Conservation (phyloP, 2,797 vertebrate species). For the Falco peregrinus region DNA sequence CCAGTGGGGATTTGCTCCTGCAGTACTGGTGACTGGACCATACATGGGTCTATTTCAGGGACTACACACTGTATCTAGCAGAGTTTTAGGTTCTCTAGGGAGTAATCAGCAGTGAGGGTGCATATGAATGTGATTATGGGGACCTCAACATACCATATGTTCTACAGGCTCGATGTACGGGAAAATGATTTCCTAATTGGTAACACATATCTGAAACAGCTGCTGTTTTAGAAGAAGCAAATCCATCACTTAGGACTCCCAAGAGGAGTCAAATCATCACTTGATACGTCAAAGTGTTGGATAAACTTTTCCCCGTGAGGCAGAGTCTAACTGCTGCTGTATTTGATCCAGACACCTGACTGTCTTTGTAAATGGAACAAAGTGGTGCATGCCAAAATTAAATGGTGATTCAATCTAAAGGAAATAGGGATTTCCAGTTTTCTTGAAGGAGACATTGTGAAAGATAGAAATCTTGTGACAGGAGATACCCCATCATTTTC, state of each 20-base stretch:
- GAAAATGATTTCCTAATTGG: slow-evolving; percentile 33
- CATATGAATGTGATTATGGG: neutral
- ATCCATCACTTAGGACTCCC: slow-evolving; percentile 40
- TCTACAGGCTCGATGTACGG: neutral
- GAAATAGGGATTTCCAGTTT: neutral
- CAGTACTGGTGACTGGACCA: neutral
- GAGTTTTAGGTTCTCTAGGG: neutral
- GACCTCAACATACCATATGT: slow-evolving; percentile 44
- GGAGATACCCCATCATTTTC: neutral
- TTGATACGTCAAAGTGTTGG: slow-evolving; percentile 2
- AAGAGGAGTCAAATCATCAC: slow-evolving; percentile 39
- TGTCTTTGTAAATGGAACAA: neutral
- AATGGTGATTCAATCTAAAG: neutral
- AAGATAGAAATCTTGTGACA: neutral
- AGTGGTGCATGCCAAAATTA: neutral
- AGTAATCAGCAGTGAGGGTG: neutral
- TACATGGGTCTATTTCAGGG: neutral
- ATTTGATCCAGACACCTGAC: neutral
- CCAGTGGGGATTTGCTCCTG: neutral
- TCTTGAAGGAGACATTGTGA: neutral
- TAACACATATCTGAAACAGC: slow-evolving; percentile 38
- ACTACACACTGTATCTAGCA: neutral
- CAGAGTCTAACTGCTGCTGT: neutral
- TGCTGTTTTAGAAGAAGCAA: slow-evolving; percentile 45
- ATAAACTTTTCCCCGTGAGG: slow-evolving; percentile 7